A percentile compares a stretch with the other conserved stretches of the same genome.
These are phyloP conservation scores for Holotrichia oblita DNA, from an alignment of 1,140 invertebrate genomes.

Conservation along the genomic window DNA sequence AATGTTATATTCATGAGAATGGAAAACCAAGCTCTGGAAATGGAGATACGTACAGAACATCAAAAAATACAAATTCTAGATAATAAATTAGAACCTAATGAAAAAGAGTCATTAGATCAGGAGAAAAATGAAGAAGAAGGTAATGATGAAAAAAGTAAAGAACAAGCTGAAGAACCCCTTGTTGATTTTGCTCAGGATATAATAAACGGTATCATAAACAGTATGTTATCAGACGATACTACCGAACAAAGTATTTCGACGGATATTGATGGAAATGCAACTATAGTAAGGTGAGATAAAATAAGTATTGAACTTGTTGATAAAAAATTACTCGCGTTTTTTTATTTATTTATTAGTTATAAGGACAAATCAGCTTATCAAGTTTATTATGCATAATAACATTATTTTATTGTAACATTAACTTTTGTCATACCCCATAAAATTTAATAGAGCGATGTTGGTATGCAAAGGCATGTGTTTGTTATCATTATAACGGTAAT, in stretches of 20 bases:
- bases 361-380: neutral
- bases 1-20: slow-evolving; percentile 97
- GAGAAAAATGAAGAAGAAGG: slow-evolving; percentile 11
- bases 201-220: slow-evolving; percentile 3
- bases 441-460: neutral
- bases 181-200: neutral
- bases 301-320: neutral
- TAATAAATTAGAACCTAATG: neutral
- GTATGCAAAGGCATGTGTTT: too few relatives aligned
- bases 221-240: neutral
- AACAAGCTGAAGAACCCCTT: neutral
- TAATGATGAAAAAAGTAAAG: neutral
- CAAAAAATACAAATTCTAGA: slow-evolving; percentile 45
- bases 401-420: neutral
- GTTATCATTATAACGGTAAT: too few relatives aligned
- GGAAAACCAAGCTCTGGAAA: slow-evolving; percentile 86
- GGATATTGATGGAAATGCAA: neutral
- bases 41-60: slow-evolving; percentile 59
- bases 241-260: neutral
- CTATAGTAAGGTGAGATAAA: slow-evolving; percentile 15
- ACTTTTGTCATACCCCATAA: neutral
- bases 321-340: neutral
- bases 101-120: neutral
- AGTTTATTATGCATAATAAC: slow-evolving; percentile 1
- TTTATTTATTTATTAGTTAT: neutral